Evolutionary conservation across 2,888 invertebrate genomes (phyloP), one percentile per base, ranked within the genome.

Genomic region (Leistus spinibarbis): DNA sequence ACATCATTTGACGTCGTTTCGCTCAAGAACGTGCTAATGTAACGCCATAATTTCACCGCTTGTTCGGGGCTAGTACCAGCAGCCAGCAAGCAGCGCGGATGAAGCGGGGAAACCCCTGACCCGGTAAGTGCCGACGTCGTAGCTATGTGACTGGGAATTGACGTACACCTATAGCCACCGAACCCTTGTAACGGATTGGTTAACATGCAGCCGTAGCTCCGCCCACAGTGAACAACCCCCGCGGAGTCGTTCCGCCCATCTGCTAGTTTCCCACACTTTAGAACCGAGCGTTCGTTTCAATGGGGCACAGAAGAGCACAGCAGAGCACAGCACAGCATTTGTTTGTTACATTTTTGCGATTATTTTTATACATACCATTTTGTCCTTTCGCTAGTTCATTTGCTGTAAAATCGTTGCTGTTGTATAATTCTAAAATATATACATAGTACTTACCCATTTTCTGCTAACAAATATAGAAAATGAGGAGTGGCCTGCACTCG

Each of bases 201-300:
- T 78, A 79, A 77, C 76, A 72, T 71, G 78, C 79, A 80, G 81
- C n/a, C 17, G 71, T 80, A 79, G 80, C 78, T 79, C 81, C 82
- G 80, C 81, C 82, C 77, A 77, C 76, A 53, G 71, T 71, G 73
- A 65, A 63, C 65, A 40, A 53, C 79, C 82, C 83, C 81, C 82
- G 79, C 82, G 81, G 81, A 81, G 83, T 82, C 83, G 85, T 84
- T 84, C 83, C 84, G 85, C 85, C 85, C 84, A 83, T 80, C 81
- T 84, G 84, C 24, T 82, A 79, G 79, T 79, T 85, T 85, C 85
- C 83, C 84, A 84, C 84, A 84, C 85, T 84, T 84, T 83, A 84
- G 84, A 84, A 83, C 83, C 81, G 83, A 83, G 83, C 84, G 84
- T 4, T 57, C 20, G 57, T 64, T 13, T 22, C 22, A 3, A 13